Evolutionary conservation across 2,797 vertebrate species (phyloP).

Genomic region (Pseudomugil tenellus): DNA sequence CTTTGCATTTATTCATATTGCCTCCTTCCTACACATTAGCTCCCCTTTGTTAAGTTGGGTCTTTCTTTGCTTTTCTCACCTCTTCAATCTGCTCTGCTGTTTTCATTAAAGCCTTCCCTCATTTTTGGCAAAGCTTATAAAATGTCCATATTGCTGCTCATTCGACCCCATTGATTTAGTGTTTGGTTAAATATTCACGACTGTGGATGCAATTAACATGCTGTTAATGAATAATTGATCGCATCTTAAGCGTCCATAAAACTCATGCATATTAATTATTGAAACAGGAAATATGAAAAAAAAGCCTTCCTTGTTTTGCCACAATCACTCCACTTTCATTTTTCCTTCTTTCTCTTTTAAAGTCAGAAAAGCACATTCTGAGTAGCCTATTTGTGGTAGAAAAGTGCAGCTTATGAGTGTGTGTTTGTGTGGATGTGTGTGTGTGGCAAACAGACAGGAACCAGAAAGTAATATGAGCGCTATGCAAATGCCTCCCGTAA

Average conservation of each 20-base stretch:
- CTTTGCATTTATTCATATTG: constrained; percentile 56
- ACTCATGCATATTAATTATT: constrained; percentile 85
- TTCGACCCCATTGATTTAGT: constrained; percentile 83
- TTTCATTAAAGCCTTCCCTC: constrained; percentile 78
- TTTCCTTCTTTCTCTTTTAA: constrained; percentile 54
- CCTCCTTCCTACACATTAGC: constrained; percentile 46
- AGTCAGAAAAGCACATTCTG: constrained; percentile 56
- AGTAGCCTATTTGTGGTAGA: constrained; percentile 50
- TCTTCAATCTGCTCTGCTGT: constrained; percentile 57
- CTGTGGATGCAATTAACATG: constrained; percentile 85
- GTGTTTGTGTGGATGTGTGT: constrained; percentile 17
- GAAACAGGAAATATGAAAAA: constrained; percentile 79
- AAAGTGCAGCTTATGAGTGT: constrained; percentile 37
- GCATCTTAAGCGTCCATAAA: constrained; percentile 83
- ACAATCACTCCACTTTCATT: constrained; percentile 77
- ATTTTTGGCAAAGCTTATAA: constrained; percentile 79
- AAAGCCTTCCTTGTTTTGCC: constrained; percentile 78
- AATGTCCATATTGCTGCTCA: constrained; percentile 81
- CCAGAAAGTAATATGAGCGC: constrained; percentile 56
- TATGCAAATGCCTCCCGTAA: constrained; percentile 72
- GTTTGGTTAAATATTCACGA: constrained; percentile 84
- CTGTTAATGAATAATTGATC: constrained; percentile 85
- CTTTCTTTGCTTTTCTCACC: constrained; percentile 42
- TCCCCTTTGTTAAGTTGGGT: constrained; percentile 17
- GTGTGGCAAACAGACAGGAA: constrained; percentile 29